A percentile compares a stretch with the other conserved stretches of the same genome.
These are phyloP conservation scores for Nomada hirtipes DNA, from an alignment of 2,888 invertebrate species.

Conservation along the genomic window DNA sequence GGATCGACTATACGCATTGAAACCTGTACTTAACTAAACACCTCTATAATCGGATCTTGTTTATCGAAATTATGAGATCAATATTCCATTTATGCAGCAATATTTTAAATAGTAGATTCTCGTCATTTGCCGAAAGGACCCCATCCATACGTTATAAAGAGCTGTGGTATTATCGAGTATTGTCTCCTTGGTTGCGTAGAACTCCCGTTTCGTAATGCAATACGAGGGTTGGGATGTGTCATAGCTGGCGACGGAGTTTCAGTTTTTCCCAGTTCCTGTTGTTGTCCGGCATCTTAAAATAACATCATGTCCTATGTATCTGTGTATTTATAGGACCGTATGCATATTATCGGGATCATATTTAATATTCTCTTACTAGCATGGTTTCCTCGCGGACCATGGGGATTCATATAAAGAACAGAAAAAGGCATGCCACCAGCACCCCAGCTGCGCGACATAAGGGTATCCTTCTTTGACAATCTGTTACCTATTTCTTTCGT, in stretches of 20 bases:
- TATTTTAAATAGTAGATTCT: constrained; percentile 9
- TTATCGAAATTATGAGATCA: constrained; percentile 60
- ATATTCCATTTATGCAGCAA: constrained; percentile 29
- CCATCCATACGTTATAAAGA: constrained; percentile 86
- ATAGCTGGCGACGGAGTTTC: constrained; percentile 52
- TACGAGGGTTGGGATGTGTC: constrained; percentile 70
- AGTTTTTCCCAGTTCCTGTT: constrained; percentile 53
- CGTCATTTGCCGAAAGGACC: constrained; percentile 84
- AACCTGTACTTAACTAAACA: background rate
- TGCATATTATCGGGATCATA: background rate
- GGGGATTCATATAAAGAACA: constrained; percentile 84
- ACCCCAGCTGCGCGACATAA: constrained; percentile 85
- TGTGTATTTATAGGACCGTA: background rate
- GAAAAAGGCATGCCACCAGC: constrained; percentile 86
- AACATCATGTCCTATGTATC: background rate
- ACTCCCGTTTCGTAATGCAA: constrained; percentile 72
- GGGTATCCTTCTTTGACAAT: constrained; percentile 82
- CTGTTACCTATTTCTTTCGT: constrained; percentile 44
- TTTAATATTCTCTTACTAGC: constrained; percentile 48
- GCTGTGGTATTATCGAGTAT: constrained; percentile 85
- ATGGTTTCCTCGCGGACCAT: constrained; percentile 70
- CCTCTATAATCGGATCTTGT: background rate
- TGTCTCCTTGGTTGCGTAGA: constrained; percentile 76
- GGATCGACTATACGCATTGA: background rate
- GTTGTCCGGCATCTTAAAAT: constrained; percentile 54